phyloP scores from a whole-genome alignment of 2,888 invertebrate species.

The Drosophila cognata region DNA sequence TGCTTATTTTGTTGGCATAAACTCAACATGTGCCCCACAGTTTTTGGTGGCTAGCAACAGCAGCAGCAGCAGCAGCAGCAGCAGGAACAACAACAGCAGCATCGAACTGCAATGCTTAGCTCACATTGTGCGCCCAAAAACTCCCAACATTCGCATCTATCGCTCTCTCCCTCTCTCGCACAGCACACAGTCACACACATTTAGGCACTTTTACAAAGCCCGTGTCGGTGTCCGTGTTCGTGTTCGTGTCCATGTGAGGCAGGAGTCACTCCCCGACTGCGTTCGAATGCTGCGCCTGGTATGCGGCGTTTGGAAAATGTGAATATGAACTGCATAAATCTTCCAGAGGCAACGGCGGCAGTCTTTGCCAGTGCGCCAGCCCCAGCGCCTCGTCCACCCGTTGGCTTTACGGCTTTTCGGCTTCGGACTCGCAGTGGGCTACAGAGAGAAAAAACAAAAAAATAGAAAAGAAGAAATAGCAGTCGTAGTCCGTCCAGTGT shows the following conservation, averaged over 20 bases:
- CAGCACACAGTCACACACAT: slow-evolving; percentile 29
- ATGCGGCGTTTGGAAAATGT: slow-evolving; percentile 82
- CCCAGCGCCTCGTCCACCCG: slow-evolving; percentile 19
- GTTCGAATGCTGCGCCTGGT: slow-evolving; percentile 76
- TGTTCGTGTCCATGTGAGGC: slow-evolving; percentile 37
- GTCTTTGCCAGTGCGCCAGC: slow-evolving; percentile 70
- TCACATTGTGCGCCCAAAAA: slow-evolving; percentile 66
- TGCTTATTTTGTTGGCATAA: not conserved
- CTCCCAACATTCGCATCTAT: slow-evolving; percentile 9
- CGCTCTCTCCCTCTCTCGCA: slow-evolving; percentile 14
- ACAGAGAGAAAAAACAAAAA: slow-evolving; percentile 17
- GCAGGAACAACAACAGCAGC: slow-evolving; percentile 29
- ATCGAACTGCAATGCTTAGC: slow-evolving; percentile 71
- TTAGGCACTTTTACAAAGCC: slow-evolving; percentile 58
- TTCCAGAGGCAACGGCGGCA: slow-evolving; percentile 80
- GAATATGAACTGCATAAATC: slow-evolving; percentile 84
- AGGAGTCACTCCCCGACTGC: slow-evolving; percentile 38
- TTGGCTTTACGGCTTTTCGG: slow-evolving; percentile 80
- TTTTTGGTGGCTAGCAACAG: slow-evolving; percentile 21
- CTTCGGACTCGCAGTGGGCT: slow-evolving; percentile 58
- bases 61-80: slow-evolving; percentile 35
- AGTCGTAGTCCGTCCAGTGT: slow-evolving; percentile 61
- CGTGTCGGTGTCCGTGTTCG: slow-evolving; percentile 43
- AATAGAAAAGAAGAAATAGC: slow-evolving; percentile 29
- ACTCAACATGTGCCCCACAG: slow-evolving; percentile 39